phyloP scores from a whole-genome alignment of 2,113 vertebrate genomes.

The Panthera tigris region DNA sequence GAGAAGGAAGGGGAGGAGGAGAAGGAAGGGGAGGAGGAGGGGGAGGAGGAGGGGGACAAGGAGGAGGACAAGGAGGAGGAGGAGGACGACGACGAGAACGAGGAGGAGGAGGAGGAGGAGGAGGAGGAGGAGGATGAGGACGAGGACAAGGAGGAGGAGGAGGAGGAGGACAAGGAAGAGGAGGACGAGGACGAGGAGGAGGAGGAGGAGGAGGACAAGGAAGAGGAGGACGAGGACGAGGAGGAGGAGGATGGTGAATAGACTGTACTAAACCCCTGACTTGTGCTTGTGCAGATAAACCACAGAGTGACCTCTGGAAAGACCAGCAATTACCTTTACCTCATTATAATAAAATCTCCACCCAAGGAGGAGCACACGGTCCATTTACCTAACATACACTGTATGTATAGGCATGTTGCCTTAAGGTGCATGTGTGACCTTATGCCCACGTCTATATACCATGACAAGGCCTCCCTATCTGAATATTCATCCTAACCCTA shows the following conservation, averaged over 20 bases:
- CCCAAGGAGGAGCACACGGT: not conserved
- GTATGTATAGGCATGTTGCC: not conserved
- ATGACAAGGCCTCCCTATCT: not conserved
- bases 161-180: no score
- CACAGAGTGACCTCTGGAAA: not conserved
- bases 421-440: not conserved
- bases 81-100: no score
- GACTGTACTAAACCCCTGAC: not conserved
- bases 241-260: no score
- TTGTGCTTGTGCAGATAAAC: not conserved
- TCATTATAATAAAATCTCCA: not conserved
- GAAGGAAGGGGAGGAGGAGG: no score
- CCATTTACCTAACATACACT: not conserved
- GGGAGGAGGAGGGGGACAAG: no score
- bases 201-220: no score
- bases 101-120: no score
- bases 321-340: not conserved
- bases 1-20: no score
- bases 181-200: no score
- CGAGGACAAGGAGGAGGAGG: fast-evolving
- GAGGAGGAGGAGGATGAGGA: fast-evolving
- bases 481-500: not conserved
- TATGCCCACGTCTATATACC: not conserved
- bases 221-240: fast-evolving
- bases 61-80: no score